Evolutionary conservation across 1,140 invertebrate species (phyloP).

Genomic region (Dendrolimus kikuchii): DNA sequence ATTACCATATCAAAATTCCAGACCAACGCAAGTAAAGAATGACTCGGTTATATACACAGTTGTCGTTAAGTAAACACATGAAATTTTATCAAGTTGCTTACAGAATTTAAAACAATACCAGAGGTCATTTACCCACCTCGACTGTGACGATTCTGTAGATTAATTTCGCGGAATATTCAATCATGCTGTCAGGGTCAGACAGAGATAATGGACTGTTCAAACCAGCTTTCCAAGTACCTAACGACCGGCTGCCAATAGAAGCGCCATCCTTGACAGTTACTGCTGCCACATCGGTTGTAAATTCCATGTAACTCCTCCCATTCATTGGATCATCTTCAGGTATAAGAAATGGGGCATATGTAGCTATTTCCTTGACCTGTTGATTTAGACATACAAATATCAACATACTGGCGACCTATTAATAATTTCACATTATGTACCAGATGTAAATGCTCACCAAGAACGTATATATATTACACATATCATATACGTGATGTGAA

Average conservation of each 20-base stretch:
- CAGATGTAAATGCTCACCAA: too few species aligned
- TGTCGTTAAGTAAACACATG: slow-evolving; percentile 34
- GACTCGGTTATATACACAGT: slow-evolving; percentile 41
- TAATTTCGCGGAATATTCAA: slow-evolving; percentile 83
- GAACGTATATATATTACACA: too few species aligned
- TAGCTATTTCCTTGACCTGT: slow-evolving; percentile 75
- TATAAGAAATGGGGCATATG: slow-evolving; percentile 76
- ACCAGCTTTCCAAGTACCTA: slow-evolving; percentile 81
- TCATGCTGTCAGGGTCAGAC: slow-evolving; percentile 77
- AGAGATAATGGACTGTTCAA: slow-evolving; percentile 76
- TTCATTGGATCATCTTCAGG: slow-evolving; percentile 75
- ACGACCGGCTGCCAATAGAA: slow-evolving; percentile 74
- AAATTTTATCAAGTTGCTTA: slow-evolving; percentile 41
- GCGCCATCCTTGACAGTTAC: slow-evolving; percentile 77
- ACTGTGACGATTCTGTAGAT: slow-evolving; percentile 87
- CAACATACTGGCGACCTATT: too few species aligned
- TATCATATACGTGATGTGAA: too few species aligned
- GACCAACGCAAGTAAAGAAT: slow-evolving; percentile 24
- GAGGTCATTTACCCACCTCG: slow-evolving; percentile 71
- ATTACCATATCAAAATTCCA: slow-evolving; percentile 17
- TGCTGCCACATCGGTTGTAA: slow-evolving; percentile 79
- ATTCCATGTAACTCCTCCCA: slow-evolving; percentile 81
- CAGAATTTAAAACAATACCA: slow-evolving; percentile 28
- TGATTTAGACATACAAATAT: slow-evolving; percentile 1
- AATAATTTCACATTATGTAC: too few species aligned